These are phyloP conservation scores for Eremophila alpestris DNA, from an alignment of 2,797 vertebrate species.

Conservation along the genomic window DNA sequence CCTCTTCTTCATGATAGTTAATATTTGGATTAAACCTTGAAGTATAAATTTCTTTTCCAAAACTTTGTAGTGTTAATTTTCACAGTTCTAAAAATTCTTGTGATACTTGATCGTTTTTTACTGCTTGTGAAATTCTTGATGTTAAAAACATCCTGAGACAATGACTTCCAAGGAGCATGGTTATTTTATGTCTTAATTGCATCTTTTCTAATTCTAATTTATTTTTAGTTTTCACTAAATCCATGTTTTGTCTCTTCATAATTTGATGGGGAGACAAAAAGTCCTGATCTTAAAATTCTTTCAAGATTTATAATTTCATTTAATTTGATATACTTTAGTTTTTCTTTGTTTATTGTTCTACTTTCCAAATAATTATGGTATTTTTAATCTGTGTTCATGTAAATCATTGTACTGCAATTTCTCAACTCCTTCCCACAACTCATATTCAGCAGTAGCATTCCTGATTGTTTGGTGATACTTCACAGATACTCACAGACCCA, in stretches of 20 bases:
- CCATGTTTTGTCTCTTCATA: background rate
- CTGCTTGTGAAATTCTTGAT: background rate
- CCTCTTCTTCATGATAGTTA: background rate
- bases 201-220: background rate
- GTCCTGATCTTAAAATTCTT: background rate
- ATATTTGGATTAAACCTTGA: background rate
- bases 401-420: background rate
- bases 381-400: background rate
- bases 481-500: background rate
- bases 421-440: background rate
- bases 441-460: background rate
- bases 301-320: background rate
- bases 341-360: background rate
- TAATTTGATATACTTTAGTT: background rate
- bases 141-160: background rate
- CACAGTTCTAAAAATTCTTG: background rate
- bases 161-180: background rate
- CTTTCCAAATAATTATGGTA: background rate
- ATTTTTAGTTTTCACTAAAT: background rate
- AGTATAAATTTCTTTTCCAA: background rate
- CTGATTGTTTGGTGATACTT: background rate
- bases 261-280: background rate
- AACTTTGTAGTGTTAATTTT: background rate
- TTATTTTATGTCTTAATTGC: background rate
- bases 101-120: background rate